Base-by-base conservation (phyloP, 1,140 invertebrate species). In the Drosophila hydei region DNA sequence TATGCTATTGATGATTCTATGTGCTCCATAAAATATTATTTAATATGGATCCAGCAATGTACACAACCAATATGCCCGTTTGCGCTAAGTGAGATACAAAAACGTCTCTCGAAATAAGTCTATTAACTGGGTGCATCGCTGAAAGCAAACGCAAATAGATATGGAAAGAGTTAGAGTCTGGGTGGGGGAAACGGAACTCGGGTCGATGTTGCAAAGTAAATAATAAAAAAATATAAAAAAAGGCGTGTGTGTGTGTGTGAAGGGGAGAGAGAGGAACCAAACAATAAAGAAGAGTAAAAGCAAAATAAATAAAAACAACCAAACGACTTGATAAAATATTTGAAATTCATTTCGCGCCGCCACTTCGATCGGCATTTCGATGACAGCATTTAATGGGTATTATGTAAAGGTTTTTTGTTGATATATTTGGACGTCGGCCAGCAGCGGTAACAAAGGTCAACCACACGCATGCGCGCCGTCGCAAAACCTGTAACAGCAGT, bases 351-450 rank as follows among this genome's bases (percentile, higher is more conserved):
- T 81, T 81, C 79, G 79, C 64, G 54, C 74, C 79, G 65, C 55
- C 58, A 30, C 63, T 68, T 72, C 72, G 68, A 55, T 69, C 76
- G 73, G 74, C 69, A 77, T 81, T 83, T 81, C 74, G 78, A 81
- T 81, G 79, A 83, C 79, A 83, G 78, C 78, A 81, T 81, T 81
- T 81, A 81, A 81, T 81, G 75, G 60, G 48, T 83, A 83, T 81
- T 81, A 81, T 83, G 79, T 83, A 81, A 81, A 67, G 72, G 52
- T 72, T 72, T 74, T 77, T 23, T 45, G 27, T 52, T 42, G 21
- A 25, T 61, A 25, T 61, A 36, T 43, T 50, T 47, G n/a, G 30
- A 23, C 14, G 7, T 8, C 27, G 30, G 36, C 50, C 60, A 51
- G 30, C 18, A 42, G 36, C 47, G 36, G 36, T 21, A 62, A 33